Percentiles rank a stretch among this genome's conserved stretches.
Conservation (phyloP, 2,113 vertebrate species). For the Ciconia maguari region DNA sequence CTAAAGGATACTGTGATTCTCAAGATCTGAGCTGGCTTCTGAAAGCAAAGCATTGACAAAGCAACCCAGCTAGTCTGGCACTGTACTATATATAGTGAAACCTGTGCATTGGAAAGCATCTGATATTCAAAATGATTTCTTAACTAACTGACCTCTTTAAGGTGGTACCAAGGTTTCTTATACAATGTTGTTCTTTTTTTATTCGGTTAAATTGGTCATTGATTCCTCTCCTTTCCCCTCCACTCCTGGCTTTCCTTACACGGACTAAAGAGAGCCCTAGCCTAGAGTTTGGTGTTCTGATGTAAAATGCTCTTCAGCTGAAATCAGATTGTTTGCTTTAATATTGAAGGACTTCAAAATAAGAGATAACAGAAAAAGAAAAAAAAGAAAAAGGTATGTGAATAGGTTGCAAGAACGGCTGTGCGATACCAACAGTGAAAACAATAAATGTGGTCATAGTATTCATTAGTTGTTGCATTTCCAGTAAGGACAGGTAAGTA, state of each 20-base stretch:
- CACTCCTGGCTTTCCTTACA: neutral
- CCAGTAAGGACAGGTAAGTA: neutral
- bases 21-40: neutral
- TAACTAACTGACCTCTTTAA: neutral
- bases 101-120: neutral
- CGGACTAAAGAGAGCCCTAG: neutral
- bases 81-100: neutral
- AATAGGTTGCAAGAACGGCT: neutral
- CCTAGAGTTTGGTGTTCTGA: neutral
- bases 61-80: neutral
- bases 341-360: neutral
- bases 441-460: neutral
- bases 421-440: neutral
- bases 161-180: neutral
- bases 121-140: neutral
- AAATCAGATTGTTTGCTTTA: neutral
- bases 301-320: neutral
- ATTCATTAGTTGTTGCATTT: neutral
- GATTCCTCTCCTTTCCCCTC: neutral
- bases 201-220: neutral
- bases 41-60: constrained; percentile 21
- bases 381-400: neutral
- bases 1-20: neutral
- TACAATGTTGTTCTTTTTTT: neutral
- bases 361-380: neutral